A percentile compares a stretch with the other conserved stretches of the same genome.
These are phyloP conservation scores for Corythoichthys haematopterus DNA, from an alignment of 2,113 vertebrate genomes.

Conservation along the genomic window DNA sequence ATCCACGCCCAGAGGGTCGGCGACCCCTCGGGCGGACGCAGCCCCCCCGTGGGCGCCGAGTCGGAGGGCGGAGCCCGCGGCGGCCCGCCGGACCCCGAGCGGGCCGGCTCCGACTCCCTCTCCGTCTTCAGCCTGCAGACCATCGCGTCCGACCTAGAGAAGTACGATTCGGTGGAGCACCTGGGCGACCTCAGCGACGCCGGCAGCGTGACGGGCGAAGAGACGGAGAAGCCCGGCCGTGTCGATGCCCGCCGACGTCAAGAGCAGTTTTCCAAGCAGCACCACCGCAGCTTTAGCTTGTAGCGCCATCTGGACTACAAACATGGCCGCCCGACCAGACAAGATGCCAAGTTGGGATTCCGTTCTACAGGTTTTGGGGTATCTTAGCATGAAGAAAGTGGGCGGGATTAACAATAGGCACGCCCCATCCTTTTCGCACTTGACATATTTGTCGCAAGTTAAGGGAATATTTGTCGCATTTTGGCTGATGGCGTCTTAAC, in stretches of 20 bases:
- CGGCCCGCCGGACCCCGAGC: conserved; percentile 31
- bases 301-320: conserved; percentile 29
- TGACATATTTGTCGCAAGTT: not conserved
- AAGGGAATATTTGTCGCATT: not conserved
- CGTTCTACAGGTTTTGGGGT: no score
- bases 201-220: conserved; percentile 46
- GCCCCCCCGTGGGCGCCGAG: conserved; percentile 71
- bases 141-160: conserved; percentile 89
- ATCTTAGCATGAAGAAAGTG: conserved; percentile 35
- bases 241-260: conserved; percentile 43
- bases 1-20: conserved; percentile 81
- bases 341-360: no score
- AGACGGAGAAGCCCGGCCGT: conserved; percentile 40
- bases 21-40: conserved; percentile 56
- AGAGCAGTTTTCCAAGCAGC: conserved; percentile 67
- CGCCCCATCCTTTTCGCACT: not conserved
- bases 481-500: conserved; percentile 13
- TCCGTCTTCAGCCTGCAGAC: conserved; percentile 87
- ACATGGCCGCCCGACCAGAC: not conserved
- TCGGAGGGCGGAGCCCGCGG: conserved; percentile 54
- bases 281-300: conserved; percentile 85
- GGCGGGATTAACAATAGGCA: not conserved
- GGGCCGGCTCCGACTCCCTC: conserved; percentile 71
- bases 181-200: conserved; percentile 75
- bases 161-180: conserved; percentile 89